Conservation (phyloP, 2,797 vertebrate genomes). For the Cynodonichthys magdalenae region DNA sequence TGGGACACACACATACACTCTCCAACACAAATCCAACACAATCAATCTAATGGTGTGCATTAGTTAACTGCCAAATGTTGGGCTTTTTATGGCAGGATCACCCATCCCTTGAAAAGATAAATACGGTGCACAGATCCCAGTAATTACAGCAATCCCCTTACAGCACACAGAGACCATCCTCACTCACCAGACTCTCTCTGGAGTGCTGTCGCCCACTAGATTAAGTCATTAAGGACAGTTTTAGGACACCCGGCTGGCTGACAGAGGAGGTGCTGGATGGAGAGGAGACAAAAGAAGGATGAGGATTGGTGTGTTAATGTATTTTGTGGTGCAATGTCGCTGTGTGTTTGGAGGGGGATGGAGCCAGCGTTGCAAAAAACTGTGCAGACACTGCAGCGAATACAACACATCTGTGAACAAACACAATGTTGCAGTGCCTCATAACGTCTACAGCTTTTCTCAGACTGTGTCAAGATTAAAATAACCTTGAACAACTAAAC, state of each 20-base stretch:
- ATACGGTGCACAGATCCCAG: slow-evolving; percentile 86
- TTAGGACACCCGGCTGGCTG: slow-evolving; percentile 62
- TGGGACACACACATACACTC: slow-evolving; percentile 56
- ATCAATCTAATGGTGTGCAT: slow-evolving; percentile 92
- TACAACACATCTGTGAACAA: not conserved
- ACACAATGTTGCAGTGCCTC: not conserved
- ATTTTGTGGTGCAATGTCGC: slow-evolving; percentile 31
- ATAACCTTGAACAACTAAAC: not conserved
- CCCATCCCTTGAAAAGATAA: slow-evolving; percentile 85
- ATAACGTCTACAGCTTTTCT: not conserved
- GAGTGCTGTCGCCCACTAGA: slow-evolving; percentile 69
- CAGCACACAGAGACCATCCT: slow-evolving; percentile 62
- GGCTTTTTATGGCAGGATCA: slow-evolving; percentile 84
- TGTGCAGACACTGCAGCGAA: too few relatives aligned
- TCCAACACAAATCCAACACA: slow-evolving; percentile 81
- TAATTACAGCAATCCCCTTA: slow-evolving; percentile 86
- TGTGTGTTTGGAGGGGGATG: slow-evolving; percentile 13
- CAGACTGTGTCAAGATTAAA: not conserved
- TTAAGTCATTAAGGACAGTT: slow-evolving; percentile 78
- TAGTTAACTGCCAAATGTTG: slow-evolving; percentile 89
- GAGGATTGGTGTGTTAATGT: slow-evolving; percentile 32
- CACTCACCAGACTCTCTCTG: slow-evolving; percentile 65
- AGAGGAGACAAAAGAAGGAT: slow-evolving; percentile 47
- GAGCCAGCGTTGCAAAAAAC: not conserved
- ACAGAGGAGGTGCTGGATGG: slow-evolving; percentile 38